Percentiles rank a stretch among this genome's conserved stretches.
Conservation (phyloP, 1,140 invertebrate genomes). For the Drosophila kikkawai region DNA sequence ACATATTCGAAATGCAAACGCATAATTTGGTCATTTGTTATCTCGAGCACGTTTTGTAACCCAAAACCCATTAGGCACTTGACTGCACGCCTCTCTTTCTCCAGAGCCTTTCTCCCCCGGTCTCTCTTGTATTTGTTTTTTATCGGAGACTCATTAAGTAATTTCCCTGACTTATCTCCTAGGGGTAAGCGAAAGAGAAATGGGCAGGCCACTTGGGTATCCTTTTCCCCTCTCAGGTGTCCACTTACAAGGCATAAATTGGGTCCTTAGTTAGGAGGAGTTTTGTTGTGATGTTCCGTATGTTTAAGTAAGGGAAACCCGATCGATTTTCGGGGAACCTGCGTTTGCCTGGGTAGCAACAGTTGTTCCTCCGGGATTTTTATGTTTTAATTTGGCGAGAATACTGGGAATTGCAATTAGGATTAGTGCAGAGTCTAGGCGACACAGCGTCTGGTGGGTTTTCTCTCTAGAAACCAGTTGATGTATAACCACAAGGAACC, state of each 20-base stretch:
- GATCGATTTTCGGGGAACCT: constrained; percentile 60
- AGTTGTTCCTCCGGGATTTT: constrained; percentile 39
- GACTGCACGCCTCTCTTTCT: constrained; percentile 43
- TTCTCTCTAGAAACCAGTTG: background rate
- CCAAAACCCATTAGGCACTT: constrained; percentile 81
- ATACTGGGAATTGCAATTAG: constrained; percentile 57
- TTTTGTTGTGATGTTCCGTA: constrained; percentile 67
- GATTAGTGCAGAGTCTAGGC: constrained; percentile 13
- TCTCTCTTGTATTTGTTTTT: constrained; percentile 47
- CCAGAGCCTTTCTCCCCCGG: constrained; percentile 25
- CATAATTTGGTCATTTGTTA: constrained; percentile 78
- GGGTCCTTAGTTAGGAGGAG: constrained; percentile 52
- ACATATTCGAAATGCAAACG: constrained; percentile 60
- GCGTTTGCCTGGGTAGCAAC: constrained; percentile 32
- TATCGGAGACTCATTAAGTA: constrained; percentile 79
- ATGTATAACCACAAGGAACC: background rate
- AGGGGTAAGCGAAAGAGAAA: constrained; percentile 17
- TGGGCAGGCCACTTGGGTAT: constrained; percentile 59
- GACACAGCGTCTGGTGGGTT: constrained; percentile 57
- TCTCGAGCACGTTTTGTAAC: constrained; percentile 77
- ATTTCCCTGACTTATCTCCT: constrained; percentile 72
- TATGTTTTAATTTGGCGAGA: constrained; percentile 57
- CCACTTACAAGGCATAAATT: constrained; percentile 67
- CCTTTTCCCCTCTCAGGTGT: constrained; percentile 59
- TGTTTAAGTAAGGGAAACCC: constrained; percentile 54